Evolutionary conservation across 2,113 vertebrate species (phyloP).

Genomic region (Nymphicus hollandicus): DNA sequence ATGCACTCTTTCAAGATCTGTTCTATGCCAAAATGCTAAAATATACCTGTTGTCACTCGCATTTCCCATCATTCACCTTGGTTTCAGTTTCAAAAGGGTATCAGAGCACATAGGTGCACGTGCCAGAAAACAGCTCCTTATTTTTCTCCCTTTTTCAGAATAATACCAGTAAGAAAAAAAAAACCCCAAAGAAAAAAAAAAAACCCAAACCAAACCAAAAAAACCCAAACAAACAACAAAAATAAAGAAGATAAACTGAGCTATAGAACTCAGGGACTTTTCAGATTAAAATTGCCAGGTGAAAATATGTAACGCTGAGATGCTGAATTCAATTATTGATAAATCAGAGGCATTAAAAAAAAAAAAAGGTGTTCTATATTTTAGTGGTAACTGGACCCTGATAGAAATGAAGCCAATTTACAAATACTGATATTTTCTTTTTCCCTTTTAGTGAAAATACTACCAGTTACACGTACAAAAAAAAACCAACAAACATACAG

Average conservation of each 20-base stretch:
- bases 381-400: neutral
- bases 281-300: neutral
- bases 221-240: neutral
- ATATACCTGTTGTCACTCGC: neutral
- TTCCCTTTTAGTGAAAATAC: neutral
- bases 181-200: too few species aligned
- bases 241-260: neutral
- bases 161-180: neutral
- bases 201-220: neutral
- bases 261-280: neutral
- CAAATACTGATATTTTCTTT: neutral
- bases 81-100: neutral
- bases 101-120: neutral
- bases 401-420: neutral
- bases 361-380: neutral
- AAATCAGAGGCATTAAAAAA: neutral
- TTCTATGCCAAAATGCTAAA: neutral
- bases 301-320: neutral
- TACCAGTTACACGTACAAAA: neutral
- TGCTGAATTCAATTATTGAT: neutral
- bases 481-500: neutral
- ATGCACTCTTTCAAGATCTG: neutral
- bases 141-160: neutral
- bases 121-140: neutral
- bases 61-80: neutral